phyloP scores from a whole-genome alignment of 2,113 vertebrate genomes.

The Leiothrix lutea region DNA sequence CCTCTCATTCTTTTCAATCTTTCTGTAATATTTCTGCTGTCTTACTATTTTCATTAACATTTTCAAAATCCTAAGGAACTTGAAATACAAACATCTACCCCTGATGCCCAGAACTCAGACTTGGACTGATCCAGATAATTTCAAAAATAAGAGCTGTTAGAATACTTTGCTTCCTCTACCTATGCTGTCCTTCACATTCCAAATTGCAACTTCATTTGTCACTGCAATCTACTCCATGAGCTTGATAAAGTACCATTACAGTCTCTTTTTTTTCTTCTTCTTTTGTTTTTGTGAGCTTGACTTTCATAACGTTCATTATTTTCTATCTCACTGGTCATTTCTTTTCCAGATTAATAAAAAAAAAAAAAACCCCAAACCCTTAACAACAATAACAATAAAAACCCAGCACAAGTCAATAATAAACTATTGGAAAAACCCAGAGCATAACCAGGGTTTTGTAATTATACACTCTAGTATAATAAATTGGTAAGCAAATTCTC shows the following conservation, averaged over 20 bases:
- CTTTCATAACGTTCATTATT: not conserved
- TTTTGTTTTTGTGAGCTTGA: not conserved
- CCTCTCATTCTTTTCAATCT: not conserved
- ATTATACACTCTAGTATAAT: not conserved
- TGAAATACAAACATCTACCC: not conserved
- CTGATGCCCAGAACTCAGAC: not conserved
- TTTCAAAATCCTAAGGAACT: not conserved
- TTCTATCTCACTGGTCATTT: not conserved
- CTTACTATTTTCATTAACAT: not conserved
- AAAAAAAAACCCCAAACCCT: not conserved
- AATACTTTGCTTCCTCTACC: not conserved
- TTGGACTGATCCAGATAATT: not conserved
- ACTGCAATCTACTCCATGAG: not conserved
- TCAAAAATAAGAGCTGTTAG: not conserved
- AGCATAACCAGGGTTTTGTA: not conserved
- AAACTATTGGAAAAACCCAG: not conserved
- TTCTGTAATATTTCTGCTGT: not conserved
- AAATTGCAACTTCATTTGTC: not conserved
- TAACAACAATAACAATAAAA: not conserved
- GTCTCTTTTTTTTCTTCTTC: not conserved
- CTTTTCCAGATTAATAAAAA: not conserved
- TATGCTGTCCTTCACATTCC: not conserved
- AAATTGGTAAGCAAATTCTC: not conserved
- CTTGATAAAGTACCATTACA: not conserved
- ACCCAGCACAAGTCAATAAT: not conserved